Evolutionary conservation across 2,888 invertebrate genomes (phyloP), one percentile per base, ranked within the genome.

Genomic region (Drosophila prostipennis): DNA sequence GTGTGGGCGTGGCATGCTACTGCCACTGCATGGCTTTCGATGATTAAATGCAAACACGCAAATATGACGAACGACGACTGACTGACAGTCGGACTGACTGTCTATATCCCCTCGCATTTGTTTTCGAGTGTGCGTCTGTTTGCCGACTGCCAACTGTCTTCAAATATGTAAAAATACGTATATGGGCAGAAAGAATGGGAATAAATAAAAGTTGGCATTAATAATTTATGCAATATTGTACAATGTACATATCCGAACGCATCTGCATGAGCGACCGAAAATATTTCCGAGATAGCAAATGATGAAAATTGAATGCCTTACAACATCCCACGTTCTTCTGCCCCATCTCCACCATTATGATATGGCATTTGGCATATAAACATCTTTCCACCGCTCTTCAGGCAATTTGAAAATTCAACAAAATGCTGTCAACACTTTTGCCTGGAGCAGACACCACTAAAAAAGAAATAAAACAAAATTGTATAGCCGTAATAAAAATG

Each of bases 1-100:
- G 10, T 11, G 46, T 39, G 65, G 65, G 65, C 54, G 65, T 53
- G 65, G 53, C 65, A 54, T 48, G 40, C 53, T 34, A 71, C 69
- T 19, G 3, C 19, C 19, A 19, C 19, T 85, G 86, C 82, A 83
- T 80, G 79, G 77, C 77, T 87, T 88, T 89, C 88, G 81, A 85
- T 88, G 88, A 88, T 88, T 88, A 88, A 84, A 87, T 86, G 84
- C 87, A 80, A 84, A 84, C 84, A 84, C 85, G 84, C 85, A 87
- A 87, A 87, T 84, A 87, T 86, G 83, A 82, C 77, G 83, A 80
- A 71, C 77, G 70, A 81, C 69, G 75, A 75, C 71, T 76, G 72
- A 77, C 77, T 56, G 74, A 70, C 71, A 56, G 76, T 54, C 78
- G 34, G 53, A 40, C 76, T 49, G 65, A 51, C 76, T 63, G 69